Evolutionary conservation across 1,140 invertebrate species (phyloP).

Genomic region (Drosophila watanabei): DNA sequence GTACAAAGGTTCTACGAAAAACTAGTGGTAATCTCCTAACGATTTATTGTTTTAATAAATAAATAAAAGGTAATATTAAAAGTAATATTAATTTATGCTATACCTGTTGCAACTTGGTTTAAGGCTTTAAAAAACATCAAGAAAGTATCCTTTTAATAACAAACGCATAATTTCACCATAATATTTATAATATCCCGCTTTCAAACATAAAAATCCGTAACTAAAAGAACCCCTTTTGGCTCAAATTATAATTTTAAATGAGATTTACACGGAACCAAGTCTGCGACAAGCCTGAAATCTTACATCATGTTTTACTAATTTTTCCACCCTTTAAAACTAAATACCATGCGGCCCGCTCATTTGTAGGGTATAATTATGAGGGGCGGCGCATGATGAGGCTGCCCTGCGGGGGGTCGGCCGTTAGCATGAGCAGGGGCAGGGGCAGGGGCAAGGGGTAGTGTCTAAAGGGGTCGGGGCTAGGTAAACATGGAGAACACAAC

Average conservation of each 20-base stretch:
- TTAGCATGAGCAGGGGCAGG: neutral
- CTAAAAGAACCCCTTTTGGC: neutral
- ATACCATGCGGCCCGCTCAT: slow-evolving; percentile 10
- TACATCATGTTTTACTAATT: slow-evolving; percentile 15
- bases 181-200: neutral
- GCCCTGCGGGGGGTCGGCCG: slow-evolving; percentile 2
- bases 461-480: slow-evolving; percentile 31
- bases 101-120: neutral
- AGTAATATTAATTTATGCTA: neutral
- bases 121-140: neutral
- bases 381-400: slow-evolving; percentile 25
- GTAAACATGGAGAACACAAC: slow-evolving; percentile 69
- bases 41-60: neutral
- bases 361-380: slow-evolving; percentile 46
- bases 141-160: neutral
- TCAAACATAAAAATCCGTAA: neutral
- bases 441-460: neutral
- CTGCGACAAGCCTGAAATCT: slow-evolving; percentile 6
- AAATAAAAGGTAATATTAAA: too few species aligned
- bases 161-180: neutral
- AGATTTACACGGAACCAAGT: neutral
- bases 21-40: neutral
- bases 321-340: slow-evolving; percentile 22
- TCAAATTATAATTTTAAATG: slow-evolving; percentile 13
- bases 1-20: neutral